These are phyloP conservation scores for Heliornis fulica DNA, from an alignment of 2,113 vertebrate species.

Conservation along the genomic window DNA sequence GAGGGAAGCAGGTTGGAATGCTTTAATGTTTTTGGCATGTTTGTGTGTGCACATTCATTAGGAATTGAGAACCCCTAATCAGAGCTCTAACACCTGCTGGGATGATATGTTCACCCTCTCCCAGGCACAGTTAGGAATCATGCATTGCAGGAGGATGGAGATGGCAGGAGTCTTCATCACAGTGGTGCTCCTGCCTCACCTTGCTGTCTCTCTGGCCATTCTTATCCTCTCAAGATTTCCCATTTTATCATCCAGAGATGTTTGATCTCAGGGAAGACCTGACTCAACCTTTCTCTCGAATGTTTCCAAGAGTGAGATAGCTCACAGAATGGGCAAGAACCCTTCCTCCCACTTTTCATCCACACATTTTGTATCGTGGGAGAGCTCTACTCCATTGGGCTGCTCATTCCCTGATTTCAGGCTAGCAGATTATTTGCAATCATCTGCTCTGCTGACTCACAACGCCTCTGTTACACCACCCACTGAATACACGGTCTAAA, in stretches of 20 bases:
- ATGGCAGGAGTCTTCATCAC: background rate
- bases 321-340: background rate
- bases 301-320: background rate
- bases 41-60: background rate
- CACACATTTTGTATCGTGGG: background rate
- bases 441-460: background rate
- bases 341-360: background rate
- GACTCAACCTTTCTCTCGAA: background rate
- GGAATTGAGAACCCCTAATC: background rate
- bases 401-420: background rate
- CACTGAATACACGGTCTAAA: background rate
- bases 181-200: background rate
- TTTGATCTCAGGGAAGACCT: background rate
- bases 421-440: background rate
- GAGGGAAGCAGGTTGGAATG: background rate
- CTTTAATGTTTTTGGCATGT: background rate
- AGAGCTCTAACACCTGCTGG: background rate
- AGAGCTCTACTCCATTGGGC: background rate
- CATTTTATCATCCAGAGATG: background rate
- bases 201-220: background rate
- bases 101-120: background rate
- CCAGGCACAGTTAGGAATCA: background rate
- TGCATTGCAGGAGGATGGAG: background rate
- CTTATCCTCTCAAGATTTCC: background rate
- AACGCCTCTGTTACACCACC: background rate